phyloP scores from a whole-genome alignment of 2,797 vertebrate species.

The Notamacropus eugenii region DNA sequence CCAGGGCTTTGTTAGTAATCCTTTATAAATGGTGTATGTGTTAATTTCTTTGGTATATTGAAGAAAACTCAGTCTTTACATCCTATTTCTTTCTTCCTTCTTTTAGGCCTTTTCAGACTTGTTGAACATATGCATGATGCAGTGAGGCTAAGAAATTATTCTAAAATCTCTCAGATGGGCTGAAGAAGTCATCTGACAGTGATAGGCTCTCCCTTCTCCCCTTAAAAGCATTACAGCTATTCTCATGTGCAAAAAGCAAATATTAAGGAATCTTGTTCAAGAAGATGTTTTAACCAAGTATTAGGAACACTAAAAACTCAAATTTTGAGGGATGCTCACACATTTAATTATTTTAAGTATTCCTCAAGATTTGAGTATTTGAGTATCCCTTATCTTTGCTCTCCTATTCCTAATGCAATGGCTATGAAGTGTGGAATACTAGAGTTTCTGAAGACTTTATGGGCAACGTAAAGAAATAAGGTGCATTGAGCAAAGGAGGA shows the following conservation, averaged over 20 bases:
- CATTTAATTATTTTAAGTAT: neutral
- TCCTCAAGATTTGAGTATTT: neutral
- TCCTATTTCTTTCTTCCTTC: constrained; percentile 21
- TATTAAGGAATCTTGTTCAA: neutral
- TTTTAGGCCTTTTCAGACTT: constrained; percentile 61
- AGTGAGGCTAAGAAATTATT: constrained; percentile 75
- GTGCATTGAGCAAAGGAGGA: neutral
- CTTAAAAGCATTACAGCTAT: neutral
- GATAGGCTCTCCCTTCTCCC: neutral
- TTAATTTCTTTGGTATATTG: constrained; percentile 44
- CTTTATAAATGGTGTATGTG: constrained; percentile 38
- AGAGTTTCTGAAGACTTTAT: neutral
- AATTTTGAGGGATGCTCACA: neutral
- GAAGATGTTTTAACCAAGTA: neutral
- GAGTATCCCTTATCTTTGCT: neutral
- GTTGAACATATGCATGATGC: constrained; percentile 31
- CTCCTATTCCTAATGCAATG: neutral
- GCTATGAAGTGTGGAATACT: neutral
- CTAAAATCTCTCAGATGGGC: constrained; percentile 63
- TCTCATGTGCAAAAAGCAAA: constrained; percentile 3
- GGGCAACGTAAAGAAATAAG: neutral
- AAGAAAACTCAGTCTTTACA: neutral
- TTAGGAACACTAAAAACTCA: neutral
- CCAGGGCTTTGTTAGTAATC: constrained; percentile 39
- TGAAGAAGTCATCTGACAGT: constrained; percentile 73